These are phyloP conservation scores for Narcine bancroftii DNA, from an alignment of 2,113 vertebrate species.

Conservation along the genomic window DNA sequence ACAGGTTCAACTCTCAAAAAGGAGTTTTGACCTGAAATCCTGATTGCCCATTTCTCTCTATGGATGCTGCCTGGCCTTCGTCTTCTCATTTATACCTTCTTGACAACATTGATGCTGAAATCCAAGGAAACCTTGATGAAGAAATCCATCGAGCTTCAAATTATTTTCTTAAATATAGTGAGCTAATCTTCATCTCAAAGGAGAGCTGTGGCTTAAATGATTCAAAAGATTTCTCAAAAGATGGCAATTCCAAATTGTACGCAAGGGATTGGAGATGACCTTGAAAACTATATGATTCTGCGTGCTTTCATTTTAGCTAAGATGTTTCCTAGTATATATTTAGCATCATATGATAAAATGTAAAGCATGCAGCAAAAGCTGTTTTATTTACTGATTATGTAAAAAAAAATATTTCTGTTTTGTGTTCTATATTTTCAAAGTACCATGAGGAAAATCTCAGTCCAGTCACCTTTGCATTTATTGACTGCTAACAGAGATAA, in stretches of 20 bases:
- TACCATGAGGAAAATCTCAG: neutral
- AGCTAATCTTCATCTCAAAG: neutral
- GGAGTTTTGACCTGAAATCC: too few species aligned
- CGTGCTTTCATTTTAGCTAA: neutral
- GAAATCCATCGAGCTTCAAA: neutral
- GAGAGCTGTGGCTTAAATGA: neutral
- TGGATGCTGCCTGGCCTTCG: too few species aligned
- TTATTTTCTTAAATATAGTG: neutral
- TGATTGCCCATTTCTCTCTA: too few species aligned
- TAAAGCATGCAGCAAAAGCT: neutral
- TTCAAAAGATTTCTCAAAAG: neutral
- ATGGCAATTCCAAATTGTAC: neutral
- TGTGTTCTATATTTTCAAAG: too few species aligned
- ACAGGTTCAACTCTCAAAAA: too few species aligned
- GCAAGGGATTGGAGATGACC: neutral
- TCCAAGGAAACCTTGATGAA: neutral
- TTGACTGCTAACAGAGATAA: neutral
- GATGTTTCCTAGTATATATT: neutral
- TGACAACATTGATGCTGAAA: neutral
- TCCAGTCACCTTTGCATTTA: neutral
- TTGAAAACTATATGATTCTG: neutral
- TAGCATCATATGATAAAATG: neutral
- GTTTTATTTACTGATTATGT: neutral
- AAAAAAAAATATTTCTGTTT: too few species aligned
- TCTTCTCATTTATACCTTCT: too few species aligned